Evolutionary conservation across 1,140 invertebrate species (phyloP).

Genomic region (Radopholus similis): DNA sequence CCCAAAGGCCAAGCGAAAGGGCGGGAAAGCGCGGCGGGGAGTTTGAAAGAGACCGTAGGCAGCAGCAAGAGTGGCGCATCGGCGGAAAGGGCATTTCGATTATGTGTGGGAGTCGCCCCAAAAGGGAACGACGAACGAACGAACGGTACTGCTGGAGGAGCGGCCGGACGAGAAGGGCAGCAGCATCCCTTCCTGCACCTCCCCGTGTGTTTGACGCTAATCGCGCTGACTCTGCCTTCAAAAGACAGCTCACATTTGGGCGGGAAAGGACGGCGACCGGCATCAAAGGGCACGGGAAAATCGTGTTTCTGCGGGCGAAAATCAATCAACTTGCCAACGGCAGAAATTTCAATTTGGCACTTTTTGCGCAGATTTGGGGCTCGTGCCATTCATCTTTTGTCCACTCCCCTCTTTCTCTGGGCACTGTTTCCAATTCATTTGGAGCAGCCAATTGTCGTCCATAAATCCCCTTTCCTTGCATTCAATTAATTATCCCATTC

Average conservation of each 20-base stretch:
- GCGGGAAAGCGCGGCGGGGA: not conserved
- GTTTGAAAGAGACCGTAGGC: not conserved
- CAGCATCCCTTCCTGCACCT: too few relatives aligned
- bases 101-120: not conserved
- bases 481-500: not conserved
- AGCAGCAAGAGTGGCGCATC: not conserved
- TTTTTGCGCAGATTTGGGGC: too few relatives aligned
- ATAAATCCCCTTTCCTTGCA: not conserved
- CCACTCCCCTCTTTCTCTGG: not conserved
- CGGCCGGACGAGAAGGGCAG: too few relatives aligned
- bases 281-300: slow-evolving; percentile 1
- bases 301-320: not conserved
- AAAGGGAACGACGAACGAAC: not conserved
- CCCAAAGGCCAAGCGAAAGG: slow-evolving; percentile 1
- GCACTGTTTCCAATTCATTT: too few relatives aligned
- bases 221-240: not conserved
- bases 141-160: too few relatives aligned
- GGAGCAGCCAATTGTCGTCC: too few relatives aligned
- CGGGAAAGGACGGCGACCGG: not conserved
- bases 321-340: too few relatives aligned
- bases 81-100: not conserved
- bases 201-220: slow-evolving; percentile 4
- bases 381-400: too few relatives aligned
- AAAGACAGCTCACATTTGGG: too few relatives aligned
- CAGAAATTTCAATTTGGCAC: too few relatives aligned